A percentile compares a stretch with the other conserved stretches of the same genome.
Evolutionary conservation across 2,888 invertebrate genomes (phyloP).

Genomic region (Drosophila pegasa): DNA sequence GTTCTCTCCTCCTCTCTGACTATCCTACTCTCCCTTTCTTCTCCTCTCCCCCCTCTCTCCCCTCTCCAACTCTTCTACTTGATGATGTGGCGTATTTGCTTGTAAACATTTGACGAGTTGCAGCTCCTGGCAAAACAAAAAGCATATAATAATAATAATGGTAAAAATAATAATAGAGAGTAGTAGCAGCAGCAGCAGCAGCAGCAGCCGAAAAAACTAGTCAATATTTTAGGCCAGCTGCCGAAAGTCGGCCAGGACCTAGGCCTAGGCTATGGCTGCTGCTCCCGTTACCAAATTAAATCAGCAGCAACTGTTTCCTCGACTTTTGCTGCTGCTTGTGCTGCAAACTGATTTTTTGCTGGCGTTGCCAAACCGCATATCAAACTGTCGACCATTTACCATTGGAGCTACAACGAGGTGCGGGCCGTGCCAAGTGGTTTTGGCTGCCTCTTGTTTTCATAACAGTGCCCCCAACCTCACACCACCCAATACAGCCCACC

Average conservation of each 20-base stretch:
- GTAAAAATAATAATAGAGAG: constrained; percentile 13
- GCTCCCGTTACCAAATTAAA: constrained; percentile 60
- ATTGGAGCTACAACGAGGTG: constrained; percentile 71
- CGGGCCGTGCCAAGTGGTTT: constrained; percentile 77
- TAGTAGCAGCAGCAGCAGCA: neutral
- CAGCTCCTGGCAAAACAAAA: constrained; percentile 25
- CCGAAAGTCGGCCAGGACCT: constrained; percentile 61
- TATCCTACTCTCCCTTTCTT: neutral
- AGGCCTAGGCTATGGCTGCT: constrained; percentile 8
- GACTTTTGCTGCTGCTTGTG: constrained; percentile 15
- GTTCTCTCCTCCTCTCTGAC: neutral
- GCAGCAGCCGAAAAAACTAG: constrained; percentile 19
- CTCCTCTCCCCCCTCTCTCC: neutral
- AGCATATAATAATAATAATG: constrained; percentile 12
- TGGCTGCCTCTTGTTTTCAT: constrained; percentile 78
- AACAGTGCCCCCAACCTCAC: constrained; percentile 41
- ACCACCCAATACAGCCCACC: neutral
- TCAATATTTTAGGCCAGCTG: constrained; percentile 26
- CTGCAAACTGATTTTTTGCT: constrained; percentile 77
- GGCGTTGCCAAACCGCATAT: constrained; percentile 77
- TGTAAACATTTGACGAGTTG: constrained; percentile 78
- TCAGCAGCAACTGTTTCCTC: constrained; percentile 60
- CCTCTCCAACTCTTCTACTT: constrained; percentile 24
- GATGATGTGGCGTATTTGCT: constrained; percentile 80
- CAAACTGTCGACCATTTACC: constrained; percentile 79